phyloP scores from a whole-genome alignment of 2,797 vertebrate genomes.

The Coilia nasus region DNA sequence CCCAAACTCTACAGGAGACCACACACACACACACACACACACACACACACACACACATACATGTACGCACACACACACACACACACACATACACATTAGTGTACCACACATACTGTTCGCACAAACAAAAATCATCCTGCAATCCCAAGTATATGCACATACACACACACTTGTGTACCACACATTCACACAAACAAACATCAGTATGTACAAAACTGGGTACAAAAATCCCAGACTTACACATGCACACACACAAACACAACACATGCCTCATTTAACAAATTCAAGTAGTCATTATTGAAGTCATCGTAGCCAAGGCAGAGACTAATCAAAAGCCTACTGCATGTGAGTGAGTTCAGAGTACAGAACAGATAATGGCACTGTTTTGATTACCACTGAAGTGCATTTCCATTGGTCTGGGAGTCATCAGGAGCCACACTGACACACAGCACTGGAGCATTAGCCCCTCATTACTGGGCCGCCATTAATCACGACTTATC shows the following conservation, averaged over 20 bases:
- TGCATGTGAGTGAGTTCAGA: neutral
- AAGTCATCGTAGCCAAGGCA: neutral
- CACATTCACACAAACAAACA: too few relatives aligned
- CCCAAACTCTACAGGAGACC: slow-evolving; percentile 79
- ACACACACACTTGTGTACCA: too few relatives aligned
- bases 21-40: neutral
- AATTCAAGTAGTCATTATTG: neutral
- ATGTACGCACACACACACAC: neutral
- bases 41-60: slow-evolving; percentile 6
- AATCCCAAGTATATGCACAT: too few relatives aligned
- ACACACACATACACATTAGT: neutral
- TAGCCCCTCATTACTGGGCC: slow-evolving; percentile 45
- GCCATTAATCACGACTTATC: slow-evolving; percentile 50
- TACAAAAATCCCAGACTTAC: neutral
- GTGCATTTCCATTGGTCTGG: neutral
- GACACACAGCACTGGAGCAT: slow-evolving; percentile 3
- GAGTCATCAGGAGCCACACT: neutral
- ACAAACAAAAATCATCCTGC: neutral
- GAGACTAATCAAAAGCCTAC: neutral
- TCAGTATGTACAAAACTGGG: too few relatives aligned
- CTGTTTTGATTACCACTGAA: neutral
- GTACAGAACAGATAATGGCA: neutral
- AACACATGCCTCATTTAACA: neutral
- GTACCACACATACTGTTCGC: slow-evolving; percentile 8
- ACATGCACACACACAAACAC: neutral